phyloP scores from a whole-genome alignment of 30 jellyfish, hydroid and myxozoan species.

The Clytia hemisphaerica region DNA sequence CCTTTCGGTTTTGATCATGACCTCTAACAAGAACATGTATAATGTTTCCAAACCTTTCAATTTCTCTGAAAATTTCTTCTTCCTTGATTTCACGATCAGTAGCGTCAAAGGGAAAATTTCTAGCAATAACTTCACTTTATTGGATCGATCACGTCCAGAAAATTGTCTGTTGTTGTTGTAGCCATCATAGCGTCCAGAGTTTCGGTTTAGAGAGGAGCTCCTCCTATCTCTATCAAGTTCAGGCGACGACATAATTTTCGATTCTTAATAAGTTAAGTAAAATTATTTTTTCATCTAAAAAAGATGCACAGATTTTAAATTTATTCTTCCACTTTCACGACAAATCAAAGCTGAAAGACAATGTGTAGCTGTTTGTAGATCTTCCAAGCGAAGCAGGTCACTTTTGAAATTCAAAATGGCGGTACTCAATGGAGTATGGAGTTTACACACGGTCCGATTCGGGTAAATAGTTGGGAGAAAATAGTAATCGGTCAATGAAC shows the following conservation, averaged over 20 bases:
- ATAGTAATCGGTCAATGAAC: too few relatives aligned
- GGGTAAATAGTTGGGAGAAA: too few relatives aligned
- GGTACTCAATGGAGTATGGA: too few relatives aligned
- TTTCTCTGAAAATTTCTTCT: conserved; percentile 72
- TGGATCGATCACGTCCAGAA: conserved; percentile 28
- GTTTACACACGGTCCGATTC: too few relatives aligned
- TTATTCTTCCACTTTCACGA: too few relatives aligned
- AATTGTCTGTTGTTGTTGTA: conserved; percentile 26
- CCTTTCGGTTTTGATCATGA: conserved; percentile 87
- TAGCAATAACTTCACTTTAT: conserved; percentile 66
- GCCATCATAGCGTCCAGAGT: conserved; percentile 37
- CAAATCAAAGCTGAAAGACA: too few relatives aligned
- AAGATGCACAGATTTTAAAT: too few relatives aligned
- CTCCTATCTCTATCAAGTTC: conserved; percentile 82
- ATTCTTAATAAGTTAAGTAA: too few relatives aligned
- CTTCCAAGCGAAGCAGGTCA: too few relatives aligned
- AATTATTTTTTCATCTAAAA: too few relatives aligned
- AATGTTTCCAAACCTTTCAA: conserved; percentile 87
- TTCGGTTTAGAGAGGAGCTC: conserved; percentile 66
- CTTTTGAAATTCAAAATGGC: too few relatives aligned
- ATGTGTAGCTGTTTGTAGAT: too few relatives aligned
- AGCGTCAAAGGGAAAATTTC: conserved; percentile 68
- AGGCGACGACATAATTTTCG: conserved; percentile 99
- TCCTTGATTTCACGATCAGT: conserved; percentile 59
- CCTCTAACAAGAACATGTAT: conserved; percentile 70